phyloP scores from a whole-genome alignment of 1,140 invertebrate genomes.

The Euglossa dilemma region DNA sequence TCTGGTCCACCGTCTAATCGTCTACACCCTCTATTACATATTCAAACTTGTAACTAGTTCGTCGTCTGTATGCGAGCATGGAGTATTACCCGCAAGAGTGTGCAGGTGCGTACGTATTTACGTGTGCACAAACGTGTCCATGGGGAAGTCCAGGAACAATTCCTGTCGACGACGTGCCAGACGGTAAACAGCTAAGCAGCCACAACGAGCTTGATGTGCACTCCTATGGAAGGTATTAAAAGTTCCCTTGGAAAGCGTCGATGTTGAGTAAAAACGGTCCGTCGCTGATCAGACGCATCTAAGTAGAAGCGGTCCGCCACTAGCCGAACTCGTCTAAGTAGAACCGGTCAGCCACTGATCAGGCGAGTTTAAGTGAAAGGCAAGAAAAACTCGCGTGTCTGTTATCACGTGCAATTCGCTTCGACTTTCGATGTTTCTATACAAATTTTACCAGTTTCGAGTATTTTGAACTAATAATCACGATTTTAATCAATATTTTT shows the following conservation, averaged over 20 bases:
- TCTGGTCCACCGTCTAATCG: conserved; percentile 65
- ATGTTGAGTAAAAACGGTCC: conserved; percentile 43
- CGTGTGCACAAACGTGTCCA: conserved; percentile 6
- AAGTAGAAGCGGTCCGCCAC: too few species aligned
- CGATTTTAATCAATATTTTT: too few species aligned
- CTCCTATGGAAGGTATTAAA: conserved; percentile 56
- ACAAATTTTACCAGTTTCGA: too few species aligned
- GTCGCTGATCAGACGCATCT: too few species aligned
- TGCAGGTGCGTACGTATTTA: conserved; percentile 24
- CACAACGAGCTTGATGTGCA: conserved; percentile 46
- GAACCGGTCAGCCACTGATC: too few species aligned
- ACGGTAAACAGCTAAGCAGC: conserved; percentile 67
- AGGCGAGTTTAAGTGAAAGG: too few species aligned
- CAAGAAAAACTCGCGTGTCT: too few species aligned
- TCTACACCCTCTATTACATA: conserved; percentile 67
- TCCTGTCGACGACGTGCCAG: conserved; percentile 64
- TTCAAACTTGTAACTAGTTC: conserved; percentile 72
- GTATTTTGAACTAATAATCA: too few species aligned
- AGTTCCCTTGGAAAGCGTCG: conserved; percentile 53
- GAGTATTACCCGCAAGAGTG: conserved; percentile 50
- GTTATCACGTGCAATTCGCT: too few species aligned
- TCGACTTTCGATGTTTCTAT: neutral
- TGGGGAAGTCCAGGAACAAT: conserved; percentile 50
- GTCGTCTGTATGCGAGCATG: conserved; percentile 37
- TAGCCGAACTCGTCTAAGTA: too few species aligned